These are phyloP conservation scores for Apotomis capreana DNA, from an alignment of 2,888 invertebrate species.

Conservation along the genomic window DNA sequence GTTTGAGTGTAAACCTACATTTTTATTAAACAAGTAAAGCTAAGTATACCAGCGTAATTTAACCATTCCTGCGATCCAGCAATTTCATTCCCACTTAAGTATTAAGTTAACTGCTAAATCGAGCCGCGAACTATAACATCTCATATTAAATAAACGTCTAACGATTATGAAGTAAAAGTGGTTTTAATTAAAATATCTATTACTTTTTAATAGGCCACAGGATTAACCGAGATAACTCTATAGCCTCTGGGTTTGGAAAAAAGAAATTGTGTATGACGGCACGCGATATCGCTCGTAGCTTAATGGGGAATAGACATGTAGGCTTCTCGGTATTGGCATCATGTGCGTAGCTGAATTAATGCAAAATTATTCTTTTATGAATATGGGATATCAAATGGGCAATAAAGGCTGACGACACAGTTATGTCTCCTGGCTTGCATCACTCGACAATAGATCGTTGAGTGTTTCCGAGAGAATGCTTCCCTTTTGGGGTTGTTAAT, in stretches of 20 bases:
- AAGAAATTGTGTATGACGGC: constrained; percentile 28
- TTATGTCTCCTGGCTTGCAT: not conserved
- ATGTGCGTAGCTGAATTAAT: not conserved
- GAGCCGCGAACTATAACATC: not conserved
- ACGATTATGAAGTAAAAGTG: constrained; percentile 60
- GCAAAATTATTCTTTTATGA: constrained; percentile 9
- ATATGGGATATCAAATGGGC: constrained; percentile 2
- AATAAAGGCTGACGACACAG: not conserved
- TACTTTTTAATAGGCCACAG: constrained; percentile 43
- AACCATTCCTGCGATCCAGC: constrained; percentile 67
- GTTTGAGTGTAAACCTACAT: constrained; percentile 70
- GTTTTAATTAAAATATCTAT: constrained; percentile 52
- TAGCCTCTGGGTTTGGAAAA: constrained; percentile 28
- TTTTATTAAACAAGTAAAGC: constrained; percentile 71
- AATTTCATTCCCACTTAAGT: constrained; percentile 62
- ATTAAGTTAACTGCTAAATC: constrained; percentile 57
- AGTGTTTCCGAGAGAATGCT: too few relatives aligned
- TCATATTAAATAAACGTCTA: constrained; percentile 51
- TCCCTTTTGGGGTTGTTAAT: too few relatives aligned
- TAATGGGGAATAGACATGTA: constrained; percentile 23
- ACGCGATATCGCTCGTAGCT: constrained; percentile 30
- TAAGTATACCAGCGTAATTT: constrained; percentile 67
- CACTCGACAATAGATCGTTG: not conserved
- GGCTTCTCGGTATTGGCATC: not conserved
- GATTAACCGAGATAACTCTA: constrained; percentile 17